Evolutionary conservation across 2,113 vertebrate genomes (phyloP).

Genomic region (Acrocephalus kingi): DNA sequence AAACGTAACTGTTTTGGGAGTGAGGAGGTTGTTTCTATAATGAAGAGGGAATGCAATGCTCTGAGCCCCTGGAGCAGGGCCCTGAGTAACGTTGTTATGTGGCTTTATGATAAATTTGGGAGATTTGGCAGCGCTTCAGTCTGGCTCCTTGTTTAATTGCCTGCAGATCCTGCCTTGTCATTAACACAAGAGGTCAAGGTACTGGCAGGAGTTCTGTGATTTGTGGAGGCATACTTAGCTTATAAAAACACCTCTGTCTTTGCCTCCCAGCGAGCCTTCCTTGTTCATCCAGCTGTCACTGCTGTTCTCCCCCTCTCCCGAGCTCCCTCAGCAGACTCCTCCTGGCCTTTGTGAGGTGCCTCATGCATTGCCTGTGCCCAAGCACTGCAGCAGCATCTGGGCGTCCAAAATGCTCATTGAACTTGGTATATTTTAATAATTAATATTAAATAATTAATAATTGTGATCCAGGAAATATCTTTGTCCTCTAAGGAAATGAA

Average conservation of each 20-base stretch:
- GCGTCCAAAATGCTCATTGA: neutral
- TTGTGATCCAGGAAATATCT: neutral
- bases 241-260: slow-evolving; percentile 19
- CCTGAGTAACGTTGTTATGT: neutral
- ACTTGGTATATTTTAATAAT: neutral
- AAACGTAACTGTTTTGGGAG: neutral
- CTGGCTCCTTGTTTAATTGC: slow-evolving; percentile 41
- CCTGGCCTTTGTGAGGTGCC: neutral
- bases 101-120: neutral
- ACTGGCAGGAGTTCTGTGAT: slow-evolving; percentile 35
- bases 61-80: neutral
- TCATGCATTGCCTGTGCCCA: neutral
- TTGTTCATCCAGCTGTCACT: slow-evolving; percentile 33
- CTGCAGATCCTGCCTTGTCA: slow-evolving; percentile 34
- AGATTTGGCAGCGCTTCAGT: neutral
- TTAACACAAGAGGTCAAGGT: slow-evolving; percentile 48
- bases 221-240: neutral
- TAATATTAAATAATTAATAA: neutral
- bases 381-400: neutral
- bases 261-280: neutral
- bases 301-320: neutral
- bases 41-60: neutral
- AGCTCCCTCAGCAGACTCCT: neutral
- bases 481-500: neutral
- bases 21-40: neutral